These are phyloP conservation scores for Gymnosoma rotundatum DNA, from an alignment of 2,888 invertebrate genomes.

Conservation along the genomic window DNA sequence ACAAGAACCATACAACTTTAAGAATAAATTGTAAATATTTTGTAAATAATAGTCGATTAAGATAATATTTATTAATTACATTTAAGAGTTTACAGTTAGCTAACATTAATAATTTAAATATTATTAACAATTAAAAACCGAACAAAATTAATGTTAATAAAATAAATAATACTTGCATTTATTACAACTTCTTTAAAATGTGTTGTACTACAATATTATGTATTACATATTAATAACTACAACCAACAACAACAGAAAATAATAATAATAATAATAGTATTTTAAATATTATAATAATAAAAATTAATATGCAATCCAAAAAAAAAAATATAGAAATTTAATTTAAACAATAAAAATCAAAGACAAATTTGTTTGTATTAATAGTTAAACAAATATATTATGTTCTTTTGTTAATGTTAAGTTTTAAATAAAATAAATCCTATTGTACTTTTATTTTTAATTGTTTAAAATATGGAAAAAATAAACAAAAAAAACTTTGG, in stretches of 20 bases:
- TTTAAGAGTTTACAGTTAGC: conserved; percentile 43
- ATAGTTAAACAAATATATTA: conserved; percentile 43
- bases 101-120: conserved; percentile 22
- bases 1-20: background rate
- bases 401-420: conserved; percentile 54
- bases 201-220: conserved; percentile 38
- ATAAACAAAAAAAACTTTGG: conserved; percentile 6
- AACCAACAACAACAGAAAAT: background rate
- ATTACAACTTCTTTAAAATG: conserved; percentile 24
- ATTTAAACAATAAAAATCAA: conserved; percentile 7
- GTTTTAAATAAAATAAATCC: conserved; percentile 45
- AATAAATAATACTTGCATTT: conserved; percentile 42
- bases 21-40: conserved; percentile 37
- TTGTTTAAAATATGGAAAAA: conserved; percentile 50
- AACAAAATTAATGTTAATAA: background rate
- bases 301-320: conserved; percentile 19
- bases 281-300: conserved; percentile 29
- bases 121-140: background rate
- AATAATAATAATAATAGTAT: background rate
- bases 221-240: conserved; percentile 22
- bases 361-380: conserved; percentile 41
- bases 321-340: conserved; percentile 19
- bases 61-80: conserved; percentile 3
- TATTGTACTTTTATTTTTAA: conserved; percentile 27
- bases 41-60: conserved; percentile 53